Conservation (phyloP, 2,797 vertebrate genomes). For the Momotus momota region DNA sequence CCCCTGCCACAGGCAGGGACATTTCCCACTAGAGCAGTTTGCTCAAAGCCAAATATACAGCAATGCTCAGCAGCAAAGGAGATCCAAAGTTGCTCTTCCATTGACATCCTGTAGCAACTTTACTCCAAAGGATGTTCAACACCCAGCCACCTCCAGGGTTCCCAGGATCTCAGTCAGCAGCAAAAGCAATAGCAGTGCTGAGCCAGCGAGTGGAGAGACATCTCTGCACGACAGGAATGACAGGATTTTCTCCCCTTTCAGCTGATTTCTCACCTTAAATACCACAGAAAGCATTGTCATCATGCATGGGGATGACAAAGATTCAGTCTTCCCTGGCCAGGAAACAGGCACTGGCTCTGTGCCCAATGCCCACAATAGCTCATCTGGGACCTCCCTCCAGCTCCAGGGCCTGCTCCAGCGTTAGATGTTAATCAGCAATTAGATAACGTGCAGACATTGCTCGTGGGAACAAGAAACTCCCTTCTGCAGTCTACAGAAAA, state of each 20-base stretch:
- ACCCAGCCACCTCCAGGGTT: neutral
- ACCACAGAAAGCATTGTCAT: neutral
- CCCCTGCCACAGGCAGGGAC: neutral
- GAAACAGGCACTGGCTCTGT: neutral
- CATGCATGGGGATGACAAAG: neutral
- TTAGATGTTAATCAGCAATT: conserved; percentile 30
- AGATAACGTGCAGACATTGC: neutral
- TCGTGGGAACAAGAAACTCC: conserved; percentile 13
- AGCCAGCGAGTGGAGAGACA: neutral
- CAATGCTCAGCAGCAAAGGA: neutral
- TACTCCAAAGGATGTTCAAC: neutral
- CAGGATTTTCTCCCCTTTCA: neutral
- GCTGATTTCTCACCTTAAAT: neutral
- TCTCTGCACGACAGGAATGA: neutral
- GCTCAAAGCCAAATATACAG: neutral
- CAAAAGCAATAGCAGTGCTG: neutral
- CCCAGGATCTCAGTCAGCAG: neutral
- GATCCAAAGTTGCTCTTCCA: neutral
- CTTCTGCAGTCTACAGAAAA: neutral
- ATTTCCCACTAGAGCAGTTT: accelerated
- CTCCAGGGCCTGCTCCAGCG: neutral
- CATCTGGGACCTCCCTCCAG: neutral
- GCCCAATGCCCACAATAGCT: neutral
- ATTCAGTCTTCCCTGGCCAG: neutral
- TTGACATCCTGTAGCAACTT: accelerated